Base-by-base conservation (phyloP, 2,113 vertebrate species). In the Ceyx melanurus region DNA sequence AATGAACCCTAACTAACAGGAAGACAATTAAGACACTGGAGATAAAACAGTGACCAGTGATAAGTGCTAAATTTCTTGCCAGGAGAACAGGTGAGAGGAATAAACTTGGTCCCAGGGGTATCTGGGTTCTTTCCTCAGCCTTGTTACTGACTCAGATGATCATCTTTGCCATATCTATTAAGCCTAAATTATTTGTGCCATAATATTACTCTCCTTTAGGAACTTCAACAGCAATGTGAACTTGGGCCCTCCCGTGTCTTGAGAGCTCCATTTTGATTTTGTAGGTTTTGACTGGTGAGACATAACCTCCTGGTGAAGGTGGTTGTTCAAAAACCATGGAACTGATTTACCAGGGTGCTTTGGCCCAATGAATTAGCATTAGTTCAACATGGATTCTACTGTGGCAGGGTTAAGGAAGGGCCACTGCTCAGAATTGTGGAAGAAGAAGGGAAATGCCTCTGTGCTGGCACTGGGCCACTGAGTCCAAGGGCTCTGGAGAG, bases 1-100 rank as follows among this genome's bases (percentile, higher is more conserved):
- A 96, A 93, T 92, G 90, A 96, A 42, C 42, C 85, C 80, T 95
- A 94, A 95, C 89, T 82, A 92, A 74, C 65, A 84, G 37, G 57
- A 84, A 94, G 77, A 91, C 95, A 91, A 95, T 97, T 95, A 95
- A 95, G 89, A 96, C 79, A 76, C 40, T 48, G 73, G 79, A 92
- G 92, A 93, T 97, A 93, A 93, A 96, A 72, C 75, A 84, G 66
- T 93, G 96, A 90, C 94, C 93, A 90, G 82, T 71, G 94, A 88
- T 82, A 92, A 94, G n/a, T 50, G 51, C 48, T 92, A 86, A 82
- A 91, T 94, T 37, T 93, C 53, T 84, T 89, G 22, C 79, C 50
- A 40, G 60, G 29, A 26, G 11, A 80, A 50, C 13, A 79, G 79
- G 61, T 82, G 46, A 74, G 82, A 68, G 57, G 65, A 85, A 77